Percentiles rank a stretch among this genome's conserved stretches.
phyloP scores from a whole-genome alignment of 2,113 vertebrate species.

The Formicarius rufipectus region DNA sequence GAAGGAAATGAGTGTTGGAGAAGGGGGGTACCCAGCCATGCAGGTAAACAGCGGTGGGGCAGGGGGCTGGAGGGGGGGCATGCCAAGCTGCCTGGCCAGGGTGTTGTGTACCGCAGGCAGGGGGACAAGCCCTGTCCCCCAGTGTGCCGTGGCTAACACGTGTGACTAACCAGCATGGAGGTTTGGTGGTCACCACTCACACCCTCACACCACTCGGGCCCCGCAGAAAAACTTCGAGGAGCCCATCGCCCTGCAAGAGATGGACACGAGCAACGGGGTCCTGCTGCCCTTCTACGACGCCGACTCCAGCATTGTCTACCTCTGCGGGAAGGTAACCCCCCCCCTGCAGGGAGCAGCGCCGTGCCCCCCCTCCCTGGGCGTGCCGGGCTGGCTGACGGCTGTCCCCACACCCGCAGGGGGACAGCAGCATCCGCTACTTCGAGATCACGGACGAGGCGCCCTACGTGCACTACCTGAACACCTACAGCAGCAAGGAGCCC shows the following conservation, averaged over 20 bases:
- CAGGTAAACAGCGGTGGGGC: not conserved
- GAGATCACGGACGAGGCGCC: slow-evolving; percentile 93
- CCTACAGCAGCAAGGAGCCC: slow-evolving; percentile 95
- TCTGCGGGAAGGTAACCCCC: slow-evolving; percentile 89
- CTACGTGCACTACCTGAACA: slow-evolving; percentile 95
- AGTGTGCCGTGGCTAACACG: not conserved
- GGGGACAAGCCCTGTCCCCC: not conserved
- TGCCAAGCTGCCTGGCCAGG: not conserved
- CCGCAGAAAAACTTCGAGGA: slow-evolving; percentile 92
- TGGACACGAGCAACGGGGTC: slow-evolving; percentile 98
- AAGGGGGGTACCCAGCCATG: not conserved
- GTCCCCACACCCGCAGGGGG: slow-evolving; percentile 75
- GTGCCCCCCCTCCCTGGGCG: not conserved
- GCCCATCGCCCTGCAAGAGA: slow-evolving; percentile 92
- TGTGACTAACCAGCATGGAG: not conserved
- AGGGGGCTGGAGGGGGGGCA: not conserved
- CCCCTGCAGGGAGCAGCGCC: no score
- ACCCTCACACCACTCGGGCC: not conserved
- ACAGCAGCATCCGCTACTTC: slow-evolving; percentile 98
- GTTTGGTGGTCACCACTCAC: not conserved
- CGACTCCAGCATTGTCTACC: slow-evolving; percentile 92
- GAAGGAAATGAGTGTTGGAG: no score
- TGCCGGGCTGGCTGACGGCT: not conserved
- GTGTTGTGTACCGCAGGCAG: not conserved
- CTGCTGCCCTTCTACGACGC: slow-evolving; percentile 93